Evolutionary conservation across 1,140 invertebrate species (phyloP).

Genomic region (Bombus affinis): DNA sequence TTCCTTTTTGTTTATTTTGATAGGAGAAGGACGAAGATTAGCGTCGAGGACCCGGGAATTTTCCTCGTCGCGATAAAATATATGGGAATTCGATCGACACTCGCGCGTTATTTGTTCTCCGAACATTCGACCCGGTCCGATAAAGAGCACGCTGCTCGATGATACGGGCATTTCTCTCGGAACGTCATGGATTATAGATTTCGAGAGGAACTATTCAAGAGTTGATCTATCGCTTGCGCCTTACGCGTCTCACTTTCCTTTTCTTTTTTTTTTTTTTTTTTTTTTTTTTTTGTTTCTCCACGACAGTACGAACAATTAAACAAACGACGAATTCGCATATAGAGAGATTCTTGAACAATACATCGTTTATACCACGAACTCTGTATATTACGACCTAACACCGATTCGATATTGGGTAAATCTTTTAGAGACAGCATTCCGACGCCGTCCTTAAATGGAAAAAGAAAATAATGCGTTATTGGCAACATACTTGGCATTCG

Average conservation of each 20-base stretch:
- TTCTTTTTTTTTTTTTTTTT: neutral
- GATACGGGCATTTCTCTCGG: slow-evolving; percentile 5
- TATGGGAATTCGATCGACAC: slow-evolving; percentile 40
- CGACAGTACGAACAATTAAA: neutral
- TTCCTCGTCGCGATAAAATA: slow-evolving; percentile 33
- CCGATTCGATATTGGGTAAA: neutral
- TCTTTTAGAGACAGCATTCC: neutral
- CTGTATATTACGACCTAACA: no score
- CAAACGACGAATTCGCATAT: neutral
- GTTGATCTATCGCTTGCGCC: neutral
- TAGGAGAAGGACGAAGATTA: slow-evolving; percentile 3
- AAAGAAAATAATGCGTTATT: slow-evolving; percentile 1
- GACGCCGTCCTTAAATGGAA: neutral
- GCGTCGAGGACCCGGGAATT: slow-evolving; percentile 6
- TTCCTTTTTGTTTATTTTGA: neutral
- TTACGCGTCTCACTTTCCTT: no score
- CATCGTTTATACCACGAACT: neutral
- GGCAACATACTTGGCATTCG: slow-evolving; percentile 20
- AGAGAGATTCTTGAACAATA: neutral
- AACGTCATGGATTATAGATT: slow-evolving; percentile 25
- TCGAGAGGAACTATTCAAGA: neutral
- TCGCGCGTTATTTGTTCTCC: slow-evolving; percentile 26
- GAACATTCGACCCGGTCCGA: neutral
- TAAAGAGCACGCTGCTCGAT: slow-evolving; percentile 20
- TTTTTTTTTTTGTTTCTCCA: neutral